Base-by-base conservation (phyloP, 2,888 invertebrate genomes). In the Rhingia rostrata region DNA sequence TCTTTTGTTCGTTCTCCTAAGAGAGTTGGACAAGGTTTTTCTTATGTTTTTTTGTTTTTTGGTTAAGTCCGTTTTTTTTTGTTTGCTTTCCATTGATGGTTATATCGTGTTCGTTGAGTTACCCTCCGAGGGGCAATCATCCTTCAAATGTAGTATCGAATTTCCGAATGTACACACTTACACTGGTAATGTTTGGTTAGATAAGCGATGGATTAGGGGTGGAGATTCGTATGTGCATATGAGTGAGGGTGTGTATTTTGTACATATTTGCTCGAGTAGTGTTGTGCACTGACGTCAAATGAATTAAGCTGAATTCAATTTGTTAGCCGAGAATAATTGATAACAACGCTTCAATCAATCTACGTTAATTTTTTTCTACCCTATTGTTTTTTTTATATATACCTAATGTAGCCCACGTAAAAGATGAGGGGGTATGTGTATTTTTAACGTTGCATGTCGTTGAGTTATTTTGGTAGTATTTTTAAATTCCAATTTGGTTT, bases 141-240 rank as follows among this genome's bases (percentile, higher is more conserved):
- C 69, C 83, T 83, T 79, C 83, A 83, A 79, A 83, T 79, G 43
- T 73, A 45, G 73, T 83, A 83, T 83, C 83, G 64, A 79, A 83
- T 83, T 83, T 83, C 83, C 79, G 79, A 83, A 64, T 74, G 83
- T 69, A 79, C 83, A 83, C 73, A 79, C 83, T 79, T 69, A 78
- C 69, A 63, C 30, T 64, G 63, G 73, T 74, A 73, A 74, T 83
- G 69, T 79, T 79, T 79, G 78, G 72, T 67, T 69, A 69, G 73
- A 78, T 83, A 73, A 67, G 69, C 78, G 73, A 30, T 5, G 41
- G 10, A 4, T 30, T 4, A 9, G n/a, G 10, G 47, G 35, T 7
- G 53, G 33, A 12, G 53, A 45, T 63, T 60, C 39, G 80, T 63
- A 22, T 22, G 22, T 22, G 22, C 22, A 22, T 22, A 22, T 22